Base-by-base conservation (phyloP, 1,140 invertebrate genomes). In the Orchesella cincta region DNA sequence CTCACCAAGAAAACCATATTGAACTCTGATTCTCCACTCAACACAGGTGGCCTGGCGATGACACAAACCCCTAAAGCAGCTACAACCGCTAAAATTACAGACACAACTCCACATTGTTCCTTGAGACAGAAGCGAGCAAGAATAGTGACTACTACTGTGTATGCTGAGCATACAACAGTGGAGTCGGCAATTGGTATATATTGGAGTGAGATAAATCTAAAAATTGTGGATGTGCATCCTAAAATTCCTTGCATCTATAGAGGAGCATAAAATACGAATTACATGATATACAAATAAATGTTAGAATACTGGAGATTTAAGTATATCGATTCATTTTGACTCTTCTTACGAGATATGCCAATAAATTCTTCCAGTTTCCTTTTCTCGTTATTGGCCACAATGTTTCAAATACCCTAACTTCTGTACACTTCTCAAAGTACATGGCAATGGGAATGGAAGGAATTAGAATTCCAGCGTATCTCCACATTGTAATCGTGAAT, bases 1-100 rank as follows among this genome's bases (percentile, higher is more conserved):
- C 71, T 20, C 51, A 64, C 76, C 72, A 78, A 39, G 28, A n/a
- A 77, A 16, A 35, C 64, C 1, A 20, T n/a, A 31, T 79, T 57
- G 57, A 75, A 77, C 18, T 29, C 54, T 0, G 52, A 26, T 35
- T 20, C 35, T 8, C 71, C 71, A 39, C 28, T 29, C 1, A 74
- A 1, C 20, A 74, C 2, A 1, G 73, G 52, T 31, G 73, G 73
- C 31, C 52, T 16, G 16, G 73, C 39, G 20, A 57, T 74, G 26
- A 74, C 33, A 2, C 54, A 20, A 18, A 74, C 73, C 1, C 73
- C 73, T 28, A 57, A 8, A 8, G 39, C 39, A 2, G 72, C 28
- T 12, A 46, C n/a, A 28, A 73, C 28, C 20, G 72, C 34, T 5
- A 51, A 14, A 12, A 73, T 14, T 2, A 51, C 46, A 20, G 72